phyloP scores from a whole-genome alignment of 2,797 vertebrate species.

The Anisognathus igniventris region DNA sequence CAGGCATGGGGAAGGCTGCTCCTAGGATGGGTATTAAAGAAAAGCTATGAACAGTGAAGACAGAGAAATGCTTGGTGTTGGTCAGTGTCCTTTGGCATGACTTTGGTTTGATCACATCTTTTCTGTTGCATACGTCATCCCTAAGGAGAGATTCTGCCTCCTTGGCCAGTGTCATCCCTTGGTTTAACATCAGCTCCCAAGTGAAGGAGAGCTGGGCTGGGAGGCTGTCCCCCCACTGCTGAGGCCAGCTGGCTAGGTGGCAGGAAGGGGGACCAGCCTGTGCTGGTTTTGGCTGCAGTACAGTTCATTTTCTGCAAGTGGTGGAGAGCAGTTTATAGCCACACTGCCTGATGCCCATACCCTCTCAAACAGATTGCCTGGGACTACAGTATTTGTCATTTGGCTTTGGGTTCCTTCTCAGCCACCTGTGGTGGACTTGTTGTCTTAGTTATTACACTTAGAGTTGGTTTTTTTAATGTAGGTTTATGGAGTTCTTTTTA shows the following conservation, averaged over 20 bases:
- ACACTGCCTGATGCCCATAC: accelerated
- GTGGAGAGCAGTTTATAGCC: background rate
- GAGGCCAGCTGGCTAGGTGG: background rate
- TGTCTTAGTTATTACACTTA: background rate
- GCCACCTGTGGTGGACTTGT: background rate
- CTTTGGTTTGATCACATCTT: background rate
- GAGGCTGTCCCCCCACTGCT: accelerated
- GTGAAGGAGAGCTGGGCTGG: background rate
- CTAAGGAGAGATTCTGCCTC: background rate
- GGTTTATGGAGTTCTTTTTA: background rate
- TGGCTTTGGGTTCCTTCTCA: background rate
- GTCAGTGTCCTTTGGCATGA: background rate
- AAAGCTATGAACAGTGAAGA: background rate
- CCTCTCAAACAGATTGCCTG: background rate
- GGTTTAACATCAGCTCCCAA: background rate
- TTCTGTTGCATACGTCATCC: background rate
- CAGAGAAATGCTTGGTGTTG: background rate
- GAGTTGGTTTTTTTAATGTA: background rate
- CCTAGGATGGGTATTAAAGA: background rate
- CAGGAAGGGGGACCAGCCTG: background rate
- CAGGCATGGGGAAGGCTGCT: background rate
- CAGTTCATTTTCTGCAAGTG: background rate
- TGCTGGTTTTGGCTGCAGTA: background rate
- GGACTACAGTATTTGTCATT: background rate
- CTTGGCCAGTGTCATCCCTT: background rate